Percentiles rank a stretch among this genome's conserved stretches.
Conservation (phyloP, 2,113 vertebrate species). For the Boleophthalmus pectinirostris region DNA sequence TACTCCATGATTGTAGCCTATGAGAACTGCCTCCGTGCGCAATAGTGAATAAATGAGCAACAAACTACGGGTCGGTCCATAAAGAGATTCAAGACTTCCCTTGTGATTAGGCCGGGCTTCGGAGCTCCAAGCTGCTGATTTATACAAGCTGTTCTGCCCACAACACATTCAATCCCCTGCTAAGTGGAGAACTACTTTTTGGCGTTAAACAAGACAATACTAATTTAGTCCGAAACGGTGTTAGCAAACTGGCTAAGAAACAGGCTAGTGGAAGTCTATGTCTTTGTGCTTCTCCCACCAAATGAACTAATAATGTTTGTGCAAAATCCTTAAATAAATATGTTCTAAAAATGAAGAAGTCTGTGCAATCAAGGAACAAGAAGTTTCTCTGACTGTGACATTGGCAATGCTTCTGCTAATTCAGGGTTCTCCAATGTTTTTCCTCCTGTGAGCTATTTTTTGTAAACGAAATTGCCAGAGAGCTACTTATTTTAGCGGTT, state of each 20-base stretch:
- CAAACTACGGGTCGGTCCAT: slow-evolving; percentile 32
- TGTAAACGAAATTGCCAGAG: too few relatives aligned
- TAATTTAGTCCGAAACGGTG: not conserved
- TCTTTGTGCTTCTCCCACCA: not conserved
- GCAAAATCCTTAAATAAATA: not conserved
- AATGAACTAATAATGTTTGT: not conserved
- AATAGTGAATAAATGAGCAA: slow-evolving; percentile 26
- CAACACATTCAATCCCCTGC: slow-evolving; percentile 21
- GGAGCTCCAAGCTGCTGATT: slow-evolving; percentile 45
- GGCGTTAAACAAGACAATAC: slow-evolving; percentile 19
- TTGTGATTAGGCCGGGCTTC: slow-evolving; percentile 21
- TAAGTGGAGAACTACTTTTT: slow-evolving; percentile 12
- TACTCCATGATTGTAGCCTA: slow-evolving; percentile 23
- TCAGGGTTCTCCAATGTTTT: too few relatives aligned
- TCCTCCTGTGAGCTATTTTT: too few relatives aligned
- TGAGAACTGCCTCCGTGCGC: not conserved
- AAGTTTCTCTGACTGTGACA: too few relatives aligned
- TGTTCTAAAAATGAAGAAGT: too few relatives aligned
- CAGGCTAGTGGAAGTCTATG: not conserved
- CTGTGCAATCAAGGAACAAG: too few relatives aligned
- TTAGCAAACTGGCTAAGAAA: not conserved
- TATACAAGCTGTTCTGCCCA: slow-evolving; percentile 28
- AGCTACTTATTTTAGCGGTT: too few relatives aligned
- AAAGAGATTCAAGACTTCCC: slow-evolving; percentile 49
- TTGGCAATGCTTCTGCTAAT: too few relatives aligned